phyloP scores from a whole-genome alignment of 2,888 invertebrate species.

The Micropterix aruncella region DNA sequence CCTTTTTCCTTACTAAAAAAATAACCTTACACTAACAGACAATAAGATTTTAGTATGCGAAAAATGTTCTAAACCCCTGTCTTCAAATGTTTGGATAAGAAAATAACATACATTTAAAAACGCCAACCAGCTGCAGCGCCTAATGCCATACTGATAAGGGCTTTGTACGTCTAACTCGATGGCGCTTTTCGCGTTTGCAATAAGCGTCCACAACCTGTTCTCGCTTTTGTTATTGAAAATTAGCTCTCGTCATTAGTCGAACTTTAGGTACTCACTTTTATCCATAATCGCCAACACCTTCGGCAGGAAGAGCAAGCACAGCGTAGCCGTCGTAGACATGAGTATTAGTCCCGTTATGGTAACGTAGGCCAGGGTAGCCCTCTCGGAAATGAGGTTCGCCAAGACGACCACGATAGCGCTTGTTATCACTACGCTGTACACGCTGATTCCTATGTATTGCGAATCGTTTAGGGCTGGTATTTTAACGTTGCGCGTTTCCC shows the following conservation, averaged over 20 bases:
- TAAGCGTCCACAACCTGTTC: background rate
- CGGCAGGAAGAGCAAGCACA: constrained; percentile 76
- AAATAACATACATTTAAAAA: too few species aligned
- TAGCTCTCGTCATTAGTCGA: too few species aligned
- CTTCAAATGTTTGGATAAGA: too few species aligned
- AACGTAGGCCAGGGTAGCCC: constrained; percentile 66
- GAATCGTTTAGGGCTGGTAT: constrained; percentile 87
- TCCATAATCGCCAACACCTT: constrained; percentile 64
- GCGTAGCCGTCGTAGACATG: constrained; percentile 72
- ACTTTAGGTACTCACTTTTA: constrained; percentile 33
- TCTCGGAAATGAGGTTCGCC: constrained; percentile 76
- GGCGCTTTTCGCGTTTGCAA: background rate
- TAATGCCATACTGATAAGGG: too few species aligned
- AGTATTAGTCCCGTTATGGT: constrained; percentile 74
- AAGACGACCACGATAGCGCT: constrained; percentile 77
- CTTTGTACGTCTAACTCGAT: too few species aligned
- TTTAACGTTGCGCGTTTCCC: constrained; percentile 88
- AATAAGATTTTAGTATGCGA: too few species aligned
- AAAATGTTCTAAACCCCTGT: too few species aligned
- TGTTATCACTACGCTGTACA: constrained; percentile 82
- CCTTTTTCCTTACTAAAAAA: too few species aligned
- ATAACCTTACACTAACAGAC: too few species aligned
- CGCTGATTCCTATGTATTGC: constrained; percentile 85
- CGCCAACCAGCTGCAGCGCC: constrained; percentile 8
- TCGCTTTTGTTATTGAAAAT: too few species aligned